Base-by-base conservation (phyloP, 2,888 invertebrate species). In the Megaustenia siamemsis region DNA sequence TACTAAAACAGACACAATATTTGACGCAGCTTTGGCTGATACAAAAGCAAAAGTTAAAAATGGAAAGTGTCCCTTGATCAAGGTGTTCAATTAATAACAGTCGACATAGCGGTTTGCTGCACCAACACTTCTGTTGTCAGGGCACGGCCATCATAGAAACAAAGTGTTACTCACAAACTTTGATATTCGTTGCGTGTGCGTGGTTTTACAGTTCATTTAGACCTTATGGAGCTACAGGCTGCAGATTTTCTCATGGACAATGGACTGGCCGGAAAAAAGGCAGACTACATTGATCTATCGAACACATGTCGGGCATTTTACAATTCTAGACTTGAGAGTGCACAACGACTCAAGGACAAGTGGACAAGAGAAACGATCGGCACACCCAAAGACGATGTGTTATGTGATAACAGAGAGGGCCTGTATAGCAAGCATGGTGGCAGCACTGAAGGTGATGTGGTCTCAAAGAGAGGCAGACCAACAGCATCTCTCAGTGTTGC, bases 221-320 rank as follows among this genome's bases (percentile, higher is more conserved):
- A n/a, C n/a, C 24, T 49, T 32, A 77, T 77, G 77, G 81, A 82
- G 1, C 10, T 40, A 1, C 40, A 43, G n/a, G 68, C 73, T 38
- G 38, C 18, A n/a, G 53, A 60, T 38, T 28, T 79, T 21, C 56
- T 60, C 15, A 45, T 66, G 35, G 71, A 49, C 32, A 71, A 66
- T 8, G n/a, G 49, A 28, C 0, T 45, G 6, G 24, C 28, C 5
- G 18, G 40, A 32, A 75, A 66, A 28, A 32, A 45, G 32, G 82
- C 85, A 5, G 88, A 90, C 71, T 86, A 87, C n/a, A 90, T 91
- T 38, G 90, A 90, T 49, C 86, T 91, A 49, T 90, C 88, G 12
- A 91, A 91, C 79, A 88, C 90, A 6, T 90, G 91, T 75, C 82
- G 91, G 32, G 82, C 86, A 45, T 90, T 90, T 82, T 91, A 91